These are phyloP conservation scores for Trachelus troglodyta DNA, from an alignment of 2,888 invertebrate species.

Conservation along the genomic window DNA sequence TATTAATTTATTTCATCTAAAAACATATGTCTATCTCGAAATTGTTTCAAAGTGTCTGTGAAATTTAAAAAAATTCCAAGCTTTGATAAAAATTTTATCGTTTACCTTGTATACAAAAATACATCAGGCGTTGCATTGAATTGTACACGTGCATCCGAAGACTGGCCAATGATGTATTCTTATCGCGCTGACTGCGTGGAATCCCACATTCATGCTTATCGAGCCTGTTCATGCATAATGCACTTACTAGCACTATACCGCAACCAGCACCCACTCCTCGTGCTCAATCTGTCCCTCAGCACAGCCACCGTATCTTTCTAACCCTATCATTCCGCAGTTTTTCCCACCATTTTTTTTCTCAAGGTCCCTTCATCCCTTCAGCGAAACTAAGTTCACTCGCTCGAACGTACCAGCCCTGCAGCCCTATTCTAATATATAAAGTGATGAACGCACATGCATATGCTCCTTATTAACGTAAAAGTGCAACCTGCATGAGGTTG, in stretches of 20 bases:
- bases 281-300: constrained; percentile 28
- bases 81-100: not conserved
- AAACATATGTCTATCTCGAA: too few relatives aligned
- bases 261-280: not conserved
- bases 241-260: constrained; percentile 35
- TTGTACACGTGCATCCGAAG: not conserved
- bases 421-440: too few relatives aligned
- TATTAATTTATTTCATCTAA: too few relatives aligned
- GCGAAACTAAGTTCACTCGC: too few relatives aligned
- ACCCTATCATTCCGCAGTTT: not conserved
- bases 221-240: constrained; percentile 60
- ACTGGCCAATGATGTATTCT: not conserved
- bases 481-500: too few relatives aligned
- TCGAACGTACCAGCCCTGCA: too few relatives aligned
- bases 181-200: not conserved
- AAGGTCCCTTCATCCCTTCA: constrained; percentile 7
- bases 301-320: constrained; percentile 12
- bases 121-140: not conserved
- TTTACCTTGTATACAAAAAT: not conserved
- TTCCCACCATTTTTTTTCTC: not conserved
- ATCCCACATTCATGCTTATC: constrained; percentile 45
- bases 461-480: too few relatives aligned
- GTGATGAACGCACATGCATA: too few relatives aligned
- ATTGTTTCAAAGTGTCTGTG: not conserved
- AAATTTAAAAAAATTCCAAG: not conserved